Percentiles rank a stretch among this genome's conserved stretches.
These are phyloP conservation scores for Parasteatoda lunata DNA, from an alignment of 2,888 invertebrate genomes.

Conservation along the genomic window DNA sequence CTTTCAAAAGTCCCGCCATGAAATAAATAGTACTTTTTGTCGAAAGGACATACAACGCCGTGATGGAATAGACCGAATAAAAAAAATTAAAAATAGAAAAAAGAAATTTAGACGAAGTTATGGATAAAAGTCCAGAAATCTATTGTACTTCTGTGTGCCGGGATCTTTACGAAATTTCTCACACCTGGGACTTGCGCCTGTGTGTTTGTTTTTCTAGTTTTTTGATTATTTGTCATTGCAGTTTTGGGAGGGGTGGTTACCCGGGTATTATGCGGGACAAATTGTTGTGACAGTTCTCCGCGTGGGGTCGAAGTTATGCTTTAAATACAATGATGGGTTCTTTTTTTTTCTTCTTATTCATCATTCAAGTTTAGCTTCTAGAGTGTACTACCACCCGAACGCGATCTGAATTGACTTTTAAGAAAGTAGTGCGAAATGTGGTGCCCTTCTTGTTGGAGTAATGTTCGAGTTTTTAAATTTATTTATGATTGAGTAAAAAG, in stretches of 20 bases:
- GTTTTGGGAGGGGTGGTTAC: slow-evolving; percentile 55
- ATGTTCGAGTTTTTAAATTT: too few species aligned
- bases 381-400: too few species aligned
- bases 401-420: too few species aligned
- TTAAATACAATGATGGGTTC: slow-evolving; percentile 21
- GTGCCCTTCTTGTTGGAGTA: too few species aligned
- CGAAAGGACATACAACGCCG: neutral
- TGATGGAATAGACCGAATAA: neutral
- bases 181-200: slow-evolving; percentile 49
- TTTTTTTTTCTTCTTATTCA: slow-evolving; percentile 13
- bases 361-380: neutral
- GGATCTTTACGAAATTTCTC: slow-evolving; percentile 49
- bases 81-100: neutral
- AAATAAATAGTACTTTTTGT: neutral
- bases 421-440: too few species aligned
- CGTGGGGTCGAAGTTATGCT: slow-evolving; percentile 60
- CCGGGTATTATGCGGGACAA: slow-evolving; percentile 63
- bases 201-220: slow-evolving; percentile 64
- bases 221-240: slow-evolving; percentile 8
- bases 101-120: neutral
- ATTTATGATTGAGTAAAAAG: too few species aligned
- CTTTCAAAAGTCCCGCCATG: neutral
- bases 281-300: slow-evolving; percentile 67
- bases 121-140: neutral
- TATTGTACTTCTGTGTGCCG: neutral